phyloP scores from a whole-genome alignment of 2,113 vertebrate genomes.

The Neofelis nebulosa region DNA sequence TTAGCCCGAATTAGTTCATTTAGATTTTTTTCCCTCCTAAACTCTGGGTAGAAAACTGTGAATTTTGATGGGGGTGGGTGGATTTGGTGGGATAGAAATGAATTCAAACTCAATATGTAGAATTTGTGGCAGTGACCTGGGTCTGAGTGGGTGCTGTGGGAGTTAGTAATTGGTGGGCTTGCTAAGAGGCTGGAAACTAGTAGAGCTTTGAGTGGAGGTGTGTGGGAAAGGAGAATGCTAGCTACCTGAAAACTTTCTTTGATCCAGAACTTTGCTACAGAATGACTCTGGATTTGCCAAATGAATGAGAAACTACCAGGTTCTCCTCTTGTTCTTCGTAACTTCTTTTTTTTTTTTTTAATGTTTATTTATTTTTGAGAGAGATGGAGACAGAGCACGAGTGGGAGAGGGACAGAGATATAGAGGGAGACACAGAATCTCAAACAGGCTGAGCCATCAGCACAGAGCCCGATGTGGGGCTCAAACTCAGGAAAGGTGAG shows the following conservation, averaged over 20 bases:
- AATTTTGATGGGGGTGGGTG: not conserved
- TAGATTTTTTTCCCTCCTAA: not conserved
- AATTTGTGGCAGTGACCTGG: not conserved
- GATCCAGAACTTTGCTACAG: not conserved
- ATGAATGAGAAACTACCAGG: not conserved
- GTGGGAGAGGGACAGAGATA: no score
- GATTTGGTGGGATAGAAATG: not conserved
- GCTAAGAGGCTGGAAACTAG: not conserved
- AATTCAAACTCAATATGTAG: not conserved
- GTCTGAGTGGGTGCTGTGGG: not conserved
- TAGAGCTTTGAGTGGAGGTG: not conserved
- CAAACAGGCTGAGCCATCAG: no score
- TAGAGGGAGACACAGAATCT: no score
- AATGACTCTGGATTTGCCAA: not conserved
- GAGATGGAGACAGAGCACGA: no score
- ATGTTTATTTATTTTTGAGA: no score
- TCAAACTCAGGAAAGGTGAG: no score
- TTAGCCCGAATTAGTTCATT: not conserved
- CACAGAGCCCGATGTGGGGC: no score
- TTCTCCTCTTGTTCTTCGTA: not conserved
- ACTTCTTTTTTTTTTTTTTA: not conserved
- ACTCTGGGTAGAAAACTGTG: not conserved
- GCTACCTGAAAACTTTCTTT: not conserved
- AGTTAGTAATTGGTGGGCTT: not conserved
- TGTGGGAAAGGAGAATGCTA: not conserved